Percentiles rank a stretch among this genome's conserved stretches.
Evolutionary conservation across 2,888 invertebrate species (phyloP).

Genomic region (Ctenicera cuprea): DNA sequence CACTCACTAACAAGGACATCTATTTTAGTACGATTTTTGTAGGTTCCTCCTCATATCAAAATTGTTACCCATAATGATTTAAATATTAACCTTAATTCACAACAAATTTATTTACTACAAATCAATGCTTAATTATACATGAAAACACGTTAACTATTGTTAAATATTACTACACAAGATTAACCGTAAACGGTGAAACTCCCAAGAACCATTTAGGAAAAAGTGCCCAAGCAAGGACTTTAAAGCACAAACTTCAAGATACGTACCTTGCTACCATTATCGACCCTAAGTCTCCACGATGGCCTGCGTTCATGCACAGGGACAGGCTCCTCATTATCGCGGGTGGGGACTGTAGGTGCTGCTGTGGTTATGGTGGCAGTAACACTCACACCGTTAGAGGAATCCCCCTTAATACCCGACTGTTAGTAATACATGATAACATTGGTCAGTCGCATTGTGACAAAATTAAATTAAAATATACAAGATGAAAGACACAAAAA

Average conservation of each 20-base stretch:
- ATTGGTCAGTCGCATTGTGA: conserved; percentile 38
- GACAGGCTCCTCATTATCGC: conserved; percentile 64
- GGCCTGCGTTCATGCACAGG: conserved; percentile 86
- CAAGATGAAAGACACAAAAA: conserved; percentile 2
- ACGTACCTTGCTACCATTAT: conserved; percentile 89
- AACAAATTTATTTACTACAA: too few species aligned
- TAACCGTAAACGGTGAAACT: too few species aligned
- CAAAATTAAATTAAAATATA: conserved; percentile 28
- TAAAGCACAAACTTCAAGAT: background rate
- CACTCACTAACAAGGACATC: too few species aligned
- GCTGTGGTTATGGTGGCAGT: conserved; percentile 77
- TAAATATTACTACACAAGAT: too few species aligned
- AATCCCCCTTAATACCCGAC: conserved; percentile 66
- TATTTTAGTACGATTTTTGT: too few species aligned
- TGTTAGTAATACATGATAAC: conserved; percentile 61
- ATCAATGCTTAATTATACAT: too few species aligned
- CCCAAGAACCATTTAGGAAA: too few species aligned
- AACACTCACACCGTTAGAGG: conserved; percentile 68
- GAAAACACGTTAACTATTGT: too few species aligned
- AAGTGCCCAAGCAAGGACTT: too few species aligned
- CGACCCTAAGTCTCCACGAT: conserved; percentile 93
- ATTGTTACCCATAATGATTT: too few species aligned
- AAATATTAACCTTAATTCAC: too few species aligned
- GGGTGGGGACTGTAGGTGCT: conserved; percentile 73
- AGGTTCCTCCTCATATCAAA: too few species aligned